Evolutionary conservation across 2,888 invertebrate species (phyloP).

Genomic region (Myopa tessellatipennis): DNA sequence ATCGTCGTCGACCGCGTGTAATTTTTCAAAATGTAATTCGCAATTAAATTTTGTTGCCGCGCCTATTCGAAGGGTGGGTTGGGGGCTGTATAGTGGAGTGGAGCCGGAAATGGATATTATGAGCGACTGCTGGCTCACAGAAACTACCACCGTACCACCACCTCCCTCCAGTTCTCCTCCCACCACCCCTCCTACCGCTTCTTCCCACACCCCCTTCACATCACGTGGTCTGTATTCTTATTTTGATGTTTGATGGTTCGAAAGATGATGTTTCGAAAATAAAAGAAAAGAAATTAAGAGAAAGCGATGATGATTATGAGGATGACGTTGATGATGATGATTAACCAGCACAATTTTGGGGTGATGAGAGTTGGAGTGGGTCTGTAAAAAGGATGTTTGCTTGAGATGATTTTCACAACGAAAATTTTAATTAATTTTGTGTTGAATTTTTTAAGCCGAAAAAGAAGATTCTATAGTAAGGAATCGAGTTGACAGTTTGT

Average conservation of each 20-base stretch:
- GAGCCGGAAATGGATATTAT: neutral
- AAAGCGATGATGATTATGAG: neutral
- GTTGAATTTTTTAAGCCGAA: slow-evolving; percentile 1
- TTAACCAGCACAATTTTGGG: too few relatives aligned
- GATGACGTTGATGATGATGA: neutral
- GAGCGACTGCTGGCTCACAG: neutral
- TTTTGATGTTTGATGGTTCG: slow-evolving; percentile 27
- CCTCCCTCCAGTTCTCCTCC: too few relatives aligned
- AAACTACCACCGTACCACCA: too few relatives aligned
- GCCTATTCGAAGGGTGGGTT: neutral
- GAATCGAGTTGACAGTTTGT: neutral
- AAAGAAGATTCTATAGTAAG: neutral
- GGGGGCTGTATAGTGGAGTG: too few relatives aligned
- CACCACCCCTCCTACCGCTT: neutral
- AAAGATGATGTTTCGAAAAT: slow-evolving; percentile 25
- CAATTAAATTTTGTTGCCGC: slow-evolving; percentile 54
- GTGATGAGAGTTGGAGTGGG: neutral
- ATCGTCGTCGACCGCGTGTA: slow-evolving; percentile 49
- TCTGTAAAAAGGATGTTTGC: slow-evolving; percentile 61
- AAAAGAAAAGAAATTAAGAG: slow-evolving; percentile 23
- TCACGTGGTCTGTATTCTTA: neutral
- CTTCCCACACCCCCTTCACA: neutral
- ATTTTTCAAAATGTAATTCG: slow-evolving; percentile 62
- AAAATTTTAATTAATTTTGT: slow-evolving; percentile 56
- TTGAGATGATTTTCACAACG: slow-evolving; percentile 59